Percentiles rank a stretch among this genome's conserved stretches.
phyloP scores from a whole-genome alignment of 2,888 invertebrate genomes.

The Pristionchus fissidentatus region DNA sequence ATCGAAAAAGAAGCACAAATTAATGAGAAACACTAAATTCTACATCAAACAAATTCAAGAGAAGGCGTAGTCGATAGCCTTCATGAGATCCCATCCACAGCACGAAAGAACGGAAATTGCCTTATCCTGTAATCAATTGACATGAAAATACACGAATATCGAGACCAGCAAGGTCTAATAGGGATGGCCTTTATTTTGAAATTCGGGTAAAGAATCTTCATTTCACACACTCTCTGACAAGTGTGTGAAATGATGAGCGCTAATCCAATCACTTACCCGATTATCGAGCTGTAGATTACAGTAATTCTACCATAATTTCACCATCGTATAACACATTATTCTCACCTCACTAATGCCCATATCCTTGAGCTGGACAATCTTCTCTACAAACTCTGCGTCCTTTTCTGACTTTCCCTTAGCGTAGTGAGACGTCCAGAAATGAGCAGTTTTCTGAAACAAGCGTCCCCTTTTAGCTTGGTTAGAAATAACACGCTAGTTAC shows the following conservation, averaged over 20 bases:
- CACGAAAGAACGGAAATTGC: slow-evolving; percentile 67
- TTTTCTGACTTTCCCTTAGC: slow-evolving; percentile 87
- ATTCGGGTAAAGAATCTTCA: too few relatives aligned
- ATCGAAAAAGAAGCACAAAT: too few relatives aligned
- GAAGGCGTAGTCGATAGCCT: slow-evolving; percentile 68
- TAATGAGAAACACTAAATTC: too few relatives aligned
- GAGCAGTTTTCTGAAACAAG: slow-evolving; percentile 83
- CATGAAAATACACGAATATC: neutral
- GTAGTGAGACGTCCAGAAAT: slow-evolving; percentile 95
- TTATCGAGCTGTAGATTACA: too few relatives aligned
- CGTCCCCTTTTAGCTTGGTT: neutral
- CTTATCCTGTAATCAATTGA: slow-evolving; percentile 63
- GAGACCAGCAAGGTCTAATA: neutral
- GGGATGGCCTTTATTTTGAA: neutral
- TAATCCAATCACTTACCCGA: too few relatives aligned
- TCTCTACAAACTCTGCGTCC: slow-evolving; percentile 85
- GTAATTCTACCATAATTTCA: neutral
- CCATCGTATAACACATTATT: neutral
- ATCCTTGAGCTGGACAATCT: slow-evolving; percentile 89
- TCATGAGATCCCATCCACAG: slow-evolving; percentile 67
- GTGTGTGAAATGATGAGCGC: too few relatives aligned
- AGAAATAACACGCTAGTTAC: too few relatives aligned
- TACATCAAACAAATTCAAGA: too few relatives aligned
- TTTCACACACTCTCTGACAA: too few relatives aligned
- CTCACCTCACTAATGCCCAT: slow-evolving; percentile 89